Conservation (phyloP, 2,888 invertebrate species). For the Campoletis raptor region DNA sequence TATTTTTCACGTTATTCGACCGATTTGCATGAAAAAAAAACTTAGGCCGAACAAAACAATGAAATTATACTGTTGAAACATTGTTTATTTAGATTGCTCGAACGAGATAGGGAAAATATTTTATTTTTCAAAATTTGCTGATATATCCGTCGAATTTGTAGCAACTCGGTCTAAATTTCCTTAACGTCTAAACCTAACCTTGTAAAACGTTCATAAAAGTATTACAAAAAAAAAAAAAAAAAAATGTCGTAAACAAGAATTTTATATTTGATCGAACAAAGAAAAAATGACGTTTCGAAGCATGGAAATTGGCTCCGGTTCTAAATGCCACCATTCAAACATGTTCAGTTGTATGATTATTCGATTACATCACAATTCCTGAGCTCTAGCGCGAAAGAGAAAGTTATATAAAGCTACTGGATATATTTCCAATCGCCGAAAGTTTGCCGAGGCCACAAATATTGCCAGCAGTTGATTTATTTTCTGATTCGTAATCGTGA, state of each 20-base stretch:
- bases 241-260: neutral
- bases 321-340: neutral
- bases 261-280: neutral
- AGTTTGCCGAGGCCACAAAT: neutral
- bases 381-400: neutral
- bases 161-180: too few species aligned
- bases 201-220: neutral
- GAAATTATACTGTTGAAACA: neutral
- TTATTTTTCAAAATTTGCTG: too few species aligned
- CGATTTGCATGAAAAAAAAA: neutral
- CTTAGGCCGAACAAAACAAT: neutral
- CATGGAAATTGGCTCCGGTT: neutral
- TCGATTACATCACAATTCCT: neutral
- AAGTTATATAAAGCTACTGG: neutral
- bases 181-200: too few species aligned
- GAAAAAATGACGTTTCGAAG: neutral
- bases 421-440: neutral
- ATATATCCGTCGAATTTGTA: too few species aligned
- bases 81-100: neutral
- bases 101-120: neutral
- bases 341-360: neutral
- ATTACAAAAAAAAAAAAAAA: neutral
- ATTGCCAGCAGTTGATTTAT: conserved; percentile 1
- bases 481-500: neutral
- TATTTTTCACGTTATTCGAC: neutral